Conservation (phyloP, 2,888 invertebrate species). For the Heliconius hortense region DNA sequence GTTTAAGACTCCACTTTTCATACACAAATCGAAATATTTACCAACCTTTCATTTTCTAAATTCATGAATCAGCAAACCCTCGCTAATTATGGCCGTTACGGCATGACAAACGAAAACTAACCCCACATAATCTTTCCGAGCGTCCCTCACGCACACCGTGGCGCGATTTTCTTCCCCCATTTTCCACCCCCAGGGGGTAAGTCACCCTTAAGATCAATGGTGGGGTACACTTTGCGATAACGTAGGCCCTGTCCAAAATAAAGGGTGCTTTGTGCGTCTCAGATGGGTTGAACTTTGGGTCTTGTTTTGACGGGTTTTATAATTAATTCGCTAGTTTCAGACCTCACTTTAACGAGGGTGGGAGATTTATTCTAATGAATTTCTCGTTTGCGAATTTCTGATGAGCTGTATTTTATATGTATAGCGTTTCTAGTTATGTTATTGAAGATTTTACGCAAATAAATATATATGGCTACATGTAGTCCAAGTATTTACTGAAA, state of each 20-base stretch:
- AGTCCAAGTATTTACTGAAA: not conserved
- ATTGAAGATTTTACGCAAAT: not conserved
- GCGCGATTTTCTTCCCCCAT: slow-evolving; percentile 69
- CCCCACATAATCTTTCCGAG: slow-evolving; percentile 66
- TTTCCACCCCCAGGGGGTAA: slow-evolving; percentile 73
- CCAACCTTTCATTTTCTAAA: slow-evolving; percentile 35
- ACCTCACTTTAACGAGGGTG: slow-evolving; percentile 73
- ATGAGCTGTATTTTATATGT: slow-evolving; percentile 43
- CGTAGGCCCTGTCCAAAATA: slow-evolving; percentile 70
- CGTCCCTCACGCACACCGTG: slow-evolving; percentile 61
- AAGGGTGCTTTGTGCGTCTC: slow-evolving; percentile 74
- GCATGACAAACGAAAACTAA: slow-evolving; percentile 73
- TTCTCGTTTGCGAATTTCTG: slow-evolving; percentile 48
- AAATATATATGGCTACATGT: not conserved
- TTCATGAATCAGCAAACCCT: slow-evolving; percentile 40
- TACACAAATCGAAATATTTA: slow-evolving; percentile 18
- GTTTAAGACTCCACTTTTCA: not conserved
- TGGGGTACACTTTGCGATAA: slow-evolving; percentile 78
- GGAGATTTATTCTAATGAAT: slow-evolving; percentile 66
- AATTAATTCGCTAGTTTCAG: slow-evolving; percentile 81
- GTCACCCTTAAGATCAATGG: slow-evolving; percentile 82
- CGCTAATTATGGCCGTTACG: slow-evolving; percentile 44
- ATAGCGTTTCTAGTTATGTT: slow-evolving; percentile 14
- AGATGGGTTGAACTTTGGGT: slow-evolving; percentile 74
- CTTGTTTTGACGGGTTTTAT: slow-evolving; percentile 80